These are phyloP conservation scores for Metridium senile DNA, from an alignment of 92 coral and sea anemone species.

Conservation along the genomic window DNA sequence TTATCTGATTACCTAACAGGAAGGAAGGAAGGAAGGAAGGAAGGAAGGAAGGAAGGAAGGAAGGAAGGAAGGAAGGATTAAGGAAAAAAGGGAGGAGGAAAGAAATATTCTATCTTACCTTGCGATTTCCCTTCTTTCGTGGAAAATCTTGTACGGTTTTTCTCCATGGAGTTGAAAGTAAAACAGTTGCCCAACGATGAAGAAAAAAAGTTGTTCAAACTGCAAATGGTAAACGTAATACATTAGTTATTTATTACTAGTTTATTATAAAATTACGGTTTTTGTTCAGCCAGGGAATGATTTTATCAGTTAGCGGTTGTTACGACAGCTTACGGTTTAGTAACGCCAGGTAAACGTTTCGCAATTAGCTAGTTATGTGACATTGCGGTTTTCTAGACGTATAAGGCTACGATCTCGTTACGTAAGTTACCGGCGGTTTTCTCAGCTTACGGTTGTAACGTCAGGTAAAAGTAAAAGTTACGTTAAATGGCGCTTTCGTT, in stretches of 20 bases:
- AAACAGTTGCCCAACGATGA: conserved; percentile 26
- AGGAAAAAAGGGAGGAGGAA: background rate
- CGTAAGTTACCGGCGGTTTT: no score
- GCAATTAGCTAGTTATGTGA: background rate
- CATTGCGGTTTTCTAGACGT: background rate
- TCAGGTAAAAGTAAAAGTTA: no score
- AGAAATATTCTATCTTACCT: no score
- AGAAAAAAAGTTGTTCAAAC: background rate
- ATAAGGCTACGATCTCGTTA: no score
- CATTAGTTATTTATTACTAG: no score
- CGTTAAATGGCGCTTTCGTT: no score
- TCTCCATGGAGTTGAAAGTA: conserved; percentile 19
- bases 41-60: background rate
- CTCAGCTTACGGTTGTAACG: no score
- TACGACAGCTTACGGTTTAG: no score
- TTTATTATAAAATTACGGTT: no score
- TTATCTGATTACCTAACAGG: background rate
- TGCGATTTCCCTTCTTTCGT: background rate
- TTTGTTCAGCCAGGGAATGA: no score
- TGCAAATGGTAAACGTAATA: no score
- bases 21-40: background rate
- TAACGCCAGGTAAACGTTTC: background rate
- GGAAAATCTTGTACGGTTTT: background rate
- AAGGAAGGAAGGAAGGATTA: background rate
- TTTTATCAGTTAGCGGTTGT: no score